Percentiles rank a stretch among this genome's conserved stretches.
These are phyloP conservation scores for Heterotilapia buettikoferi DNA, from an alignment of 2,113 vertebrate genomes.

Conservation along the genomic window DNA sequence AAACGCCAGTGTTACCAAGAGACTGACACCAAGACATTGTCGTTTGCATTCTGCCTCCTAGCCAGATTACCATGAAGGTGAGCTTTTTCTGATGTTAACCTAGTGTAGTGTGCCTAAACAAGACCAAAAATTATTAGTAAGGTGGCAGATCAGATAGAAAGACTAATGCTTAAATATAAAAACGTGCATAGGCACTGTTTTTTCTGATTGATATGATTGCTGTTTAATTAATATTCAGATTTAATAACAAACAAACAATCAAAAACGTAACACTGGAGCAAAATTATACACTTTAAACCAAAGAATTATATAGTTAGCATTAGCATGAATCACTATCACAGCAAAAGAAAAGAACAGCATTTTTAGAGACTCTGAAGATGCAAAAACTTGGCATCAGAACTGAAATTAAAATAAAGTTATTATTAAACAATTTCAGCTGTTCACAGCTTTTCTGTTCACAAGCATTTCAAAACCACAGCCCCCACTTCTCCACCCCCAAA, in stretches of 20 bases:
- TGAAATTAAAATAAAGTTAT: not conserved
- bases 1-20: not conserved
- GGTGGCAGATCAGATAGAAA: not conserved
- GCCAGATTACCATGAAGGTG: not conserved
- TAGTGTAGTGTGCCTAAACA: not conserved
- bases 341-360: not conserved
- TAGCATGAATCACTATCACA: not conserved
- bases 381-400: not conserved
- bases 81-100: not conserved
- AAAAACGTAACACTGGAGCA: not conserved
- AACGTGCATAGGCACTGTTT: not conserved
- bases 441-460: not conserved
- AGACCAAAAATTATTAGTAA: not conserved
- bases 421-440: not conserved
- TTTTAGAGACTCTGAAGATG: not conserved
- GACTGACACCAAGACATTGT: not conserved
- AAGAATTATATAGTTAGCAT: not conserved
- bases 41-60: fast-evolving
- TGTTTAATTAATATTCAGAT: not conserved
- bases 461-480: not conserved
- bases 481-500: conserved; percentile 3
- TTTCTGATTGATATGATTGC: not conserved
- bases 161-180: not conserved
- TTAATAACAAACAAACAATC: not conserved
- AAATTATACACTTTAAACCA: not conserved